A percentile compares a stretch with the other conserved stretches of the same genome.
phyloP scores from a whole-genome alignment of 2,888 invertebrate species.

The Dryadula phaetusa region DNA sequence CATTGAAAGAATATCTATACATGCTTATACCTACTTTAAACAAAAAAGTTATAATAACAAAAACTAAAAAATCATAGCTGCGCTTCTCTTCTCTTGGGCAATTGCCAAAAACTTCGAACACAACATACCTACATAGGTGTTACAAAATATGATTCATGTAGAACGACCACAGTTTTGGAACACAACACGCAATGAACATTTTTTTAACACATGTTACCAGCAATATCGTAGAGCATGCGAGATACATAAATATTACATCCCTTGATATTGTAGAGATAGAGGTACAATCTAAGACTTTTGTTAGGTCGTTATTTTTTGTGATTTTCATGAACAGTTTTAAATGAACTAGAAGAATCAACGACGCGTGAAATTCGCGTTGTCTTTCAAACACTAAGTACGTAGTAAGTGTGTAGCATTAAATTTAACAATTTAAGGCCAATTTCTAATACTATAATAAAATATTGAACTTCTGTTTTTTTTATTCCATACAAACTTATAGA shows the following conservation, averaged over 20 bases:
- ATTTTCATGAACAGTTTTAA: background rate
- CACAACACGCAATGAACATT: conserved; percentile 32
- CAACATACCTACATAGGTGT: conserved; percentile 40
- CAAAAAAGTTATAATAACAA: background rate
- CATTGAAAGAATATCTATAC: background rate
- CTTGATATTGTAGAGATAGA: conserved; percentile 19
- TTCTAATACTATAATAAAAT: too few species aligned
- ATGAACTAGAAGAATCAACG: too few species aligned
- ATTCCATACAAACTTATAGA: too few species aligned
- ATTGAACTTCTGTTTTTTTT: too few species aligned
- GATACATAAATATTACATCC: conserved; percentile 24
- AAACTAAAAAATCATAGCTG: conserved; percentile 31
- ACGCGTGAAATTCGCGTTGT: too few species aligned
- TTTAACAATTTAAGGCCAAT: too few species aligned
- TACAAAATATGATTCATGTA: conserved; percentile 45
- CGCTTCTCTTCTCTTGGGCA: conserved; percentile 32
- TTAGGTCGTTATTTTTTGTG: background rate
- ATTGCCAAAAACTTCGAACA: conserved; percentile 40
- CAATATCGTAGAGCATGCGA: conserved; percentile 34
- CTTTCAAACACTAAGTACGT: too few species aligned
- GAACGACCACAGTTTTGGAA: conserved; percentile 42
- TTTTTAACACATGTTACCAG: conserved; percentile 41
- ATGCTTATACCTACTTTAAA: background rate
- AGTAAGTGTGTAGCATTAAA: too few species aligned
- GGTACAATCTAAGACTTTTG: conserved; percentile 10